Percentiles rank a stretch among this genome's conserved stretches.
Evolutionary conservation across 2,888 invertebrate genomes (phyloP).

Genomic region (Boloria selene): DNA sequence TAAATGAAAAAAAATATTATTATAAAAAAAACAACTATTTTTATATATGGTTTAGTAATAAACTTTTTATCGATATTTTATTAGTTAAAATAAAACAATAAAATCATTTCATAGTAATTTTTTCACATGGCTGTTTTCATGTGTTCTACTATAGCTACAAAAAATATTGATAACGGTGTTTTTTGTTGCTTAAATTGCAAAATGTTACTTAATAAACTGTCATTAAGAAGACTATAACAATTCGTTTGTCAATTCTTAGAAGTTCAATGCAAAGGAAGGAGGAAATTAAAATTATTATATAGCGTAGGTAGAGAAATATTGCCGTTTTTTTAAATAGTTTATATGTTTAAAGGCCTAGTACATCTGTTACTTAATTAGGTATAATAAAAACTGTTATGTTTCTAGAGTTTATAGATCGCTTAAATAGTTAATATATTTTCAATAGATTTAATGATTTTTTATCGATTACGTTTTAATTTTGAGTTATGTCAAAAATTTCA

Average conservation of each 20-base stretch:
- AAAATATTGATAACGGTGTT: no score
- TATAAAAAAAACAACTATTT: slow-evolving; percentile 40
- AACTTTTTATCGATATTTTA: no score
- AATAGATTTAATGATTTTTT: slow-evolving; percentile 14
- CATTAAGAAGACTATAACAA: not conserved
- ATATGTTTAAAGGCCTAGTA: slow-evolving; percentile 8
- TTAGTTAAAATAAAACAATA: no score
- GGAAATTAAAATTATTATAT: not conserved
- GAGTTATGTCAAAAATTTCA: not conserved
- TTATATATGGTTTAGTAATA: no score
- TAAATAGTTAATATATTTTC: slow-evolving; percentile 19
- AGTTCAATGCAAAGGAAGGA: not conserved
- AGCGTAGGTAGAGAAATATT: not conserved
- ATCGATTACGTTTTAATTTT: slow-evolving; percentile 22
- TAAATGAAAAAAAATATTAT: slow-evolving; percentile 26
- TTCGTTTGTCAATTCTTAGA: not conserved
- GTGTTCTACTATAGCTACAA: no score
- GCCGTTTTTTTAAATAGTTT: not conserved
- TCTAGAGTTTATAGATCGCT: slow-evolving; percentile 60
- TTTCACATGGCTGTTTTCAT: no score
- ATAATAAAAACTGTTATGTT: slow-evolving; percentile 57
- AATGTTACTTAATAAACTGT: not conserved
- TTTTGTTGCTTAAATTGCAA: no score
- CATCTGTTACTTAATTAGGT: slow-evolving; percentile 33
- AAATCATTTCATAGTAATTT: no score